Conservation (phyloP, 1,140 invertebrate genomes). For the Zaprionus capensis region DNA sequence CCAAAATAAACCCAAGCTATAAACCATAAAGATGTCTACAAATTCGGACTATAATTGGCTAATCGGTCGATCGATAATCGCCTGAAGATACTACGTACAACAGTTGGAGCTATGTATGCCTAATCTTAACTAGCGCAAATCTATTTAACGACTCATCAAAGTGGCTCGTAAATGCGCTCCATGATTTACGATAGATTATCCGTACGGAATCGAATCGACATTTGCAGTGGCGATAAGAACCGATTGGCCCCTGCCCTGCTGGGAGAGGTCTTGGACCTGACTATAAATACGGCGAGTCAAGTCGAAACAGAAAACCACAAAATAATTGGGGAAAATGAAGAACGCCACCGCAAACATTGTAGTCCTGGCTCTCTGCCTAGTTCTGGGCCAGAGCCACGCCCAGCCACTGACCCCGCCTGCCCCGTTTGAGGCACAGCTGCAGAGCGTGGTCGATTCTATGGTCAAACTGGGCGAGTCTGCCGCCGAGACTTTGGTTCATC, state of each 20-base stretch:
- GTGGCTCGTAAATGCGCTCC: conserved; percentile 14
- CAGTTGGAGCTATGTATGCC: background rate
- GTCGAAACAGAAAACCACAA: background rate
- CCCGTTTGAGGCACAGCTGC: conserved; percentile 50
- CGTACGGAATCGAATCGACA: background rate
- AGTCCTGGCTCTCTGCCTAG: conserved; percentile 36
- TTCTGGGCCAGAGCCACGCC: conserved; percentile 42
- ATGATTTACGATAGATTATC: conserved; percentile 27
- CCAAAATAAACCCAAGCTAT: background rate
- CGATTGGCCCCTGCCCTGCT: background rate
- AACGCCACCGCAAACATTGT: conserved; percentile 16
- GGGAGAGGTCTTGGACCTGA: background rate
- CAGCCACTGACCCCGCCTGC: conserved; percentile 41
- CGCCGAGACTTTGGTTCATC: conserved; percentile 51
- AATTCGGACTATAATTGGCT: background rate
- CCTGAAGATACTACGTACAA: background rate
- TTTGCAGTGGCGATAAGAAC: conserved; percentile 8
- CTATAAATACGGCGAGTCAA: conserved; percentile 16
- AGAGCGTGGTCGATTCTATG: conserved; percentile 54
- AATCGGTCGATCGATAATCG: conserved; percentile 4
- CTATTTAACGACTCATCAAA: conserved; percentile 5
- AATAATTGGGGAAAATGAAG: conserved; percentile 47
- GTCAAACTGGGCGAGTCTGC: conserved; percentile 53
- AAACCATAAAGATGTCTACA: conserved; percentile 7
- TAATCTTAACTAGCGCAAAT: conserved; percentile 3